Conservation (phyloP, 2,113 vertebrate genomes). For the Bos javanicus region DNA sequence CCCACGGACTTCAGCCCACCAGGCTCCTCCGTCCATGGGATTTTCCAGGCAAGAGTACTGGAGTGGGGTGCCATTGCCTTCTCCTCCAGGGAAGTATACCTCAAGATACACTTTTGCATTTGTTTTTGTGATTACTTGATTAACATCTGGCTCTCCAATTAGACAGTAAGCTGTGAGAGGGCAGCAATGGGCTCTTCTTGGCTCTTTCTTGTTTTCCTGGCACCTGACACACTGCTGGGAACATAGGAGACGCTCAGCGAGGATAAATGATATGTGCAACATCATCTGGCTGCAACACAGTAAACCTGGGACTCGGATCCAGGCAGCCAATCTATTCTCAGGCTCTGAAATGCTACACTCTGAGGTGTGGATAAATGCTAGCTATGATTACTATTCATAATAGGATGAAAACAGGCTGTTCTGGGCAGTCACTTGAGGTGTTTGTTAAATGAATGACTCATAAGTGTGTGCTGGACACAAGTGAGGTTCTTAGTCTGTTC, state of each 20-base stretch:
- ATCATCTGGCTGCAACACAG: background rate
- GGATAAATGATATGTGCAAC: background rate
- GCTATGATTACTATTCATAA: background rate
- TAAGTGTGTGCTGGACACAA: background rate
- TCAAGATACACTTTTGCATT: background rate
- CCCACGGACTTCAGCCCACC: too few species aligned
- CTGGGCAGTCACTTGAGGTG: background rate
- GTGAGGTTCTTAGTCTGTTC: background rate
- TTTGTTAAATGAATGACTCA: slow-evolving; percentile 60
- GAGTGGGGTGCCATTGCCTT: too few species aligned
- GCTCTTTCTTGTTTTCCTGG: background rate
- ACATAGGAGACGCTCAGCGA: background rate
- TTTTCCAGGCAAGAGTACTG: too few species aligned
- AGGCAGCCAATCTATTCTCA: background rate
- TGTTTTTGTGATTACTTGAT: background rate
- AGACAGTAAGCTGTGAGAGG: background rate
- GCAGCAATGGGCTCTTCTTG: background rate
- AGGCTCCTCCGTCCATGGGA: too few species aligned
- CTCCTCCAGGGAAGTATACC: background rate
- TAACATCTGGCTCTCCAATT: background rate
- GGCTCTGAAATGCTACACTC: background rate
- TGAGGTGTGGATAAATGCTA: background rate
- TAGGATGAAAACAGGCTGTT: slow-evolving; percentile 21
- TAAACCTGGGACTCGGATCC: background rate
- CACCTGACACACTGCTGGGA: background rate